These are phyloP conservation scores for Brachionus koreanus DNA, from an alignment of 1,140 invertebrate genomes.

Conservation along the genomic window DNA sequence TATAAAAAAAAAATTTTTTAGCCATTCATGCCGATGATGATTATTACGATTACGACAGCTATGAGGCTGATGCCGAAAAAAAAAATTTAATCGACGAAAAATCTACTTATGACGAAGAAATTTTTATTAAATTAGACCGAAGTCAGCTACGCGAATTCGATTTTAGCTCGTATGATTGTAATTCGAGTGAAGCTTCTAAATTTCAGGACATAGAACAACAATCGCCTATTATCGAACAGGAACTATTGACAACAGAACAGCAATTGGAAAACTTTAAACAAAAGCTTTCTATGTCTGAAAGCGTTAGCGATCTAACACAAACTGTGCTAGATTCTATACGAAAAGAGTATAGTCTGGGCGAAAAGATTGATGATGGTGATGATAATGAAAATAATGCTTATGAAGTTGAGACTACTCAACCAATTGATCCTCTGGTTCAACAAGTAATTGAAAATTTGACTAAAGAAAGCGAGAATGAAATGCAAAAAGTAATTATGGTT, in stretches of 20 bases:
- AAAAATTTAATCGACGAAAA: neutral
- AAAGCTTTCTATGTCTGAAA: neutral
- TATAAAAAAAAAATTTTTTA: constrained; percentile 2
- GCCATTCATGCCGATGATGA: neutral
- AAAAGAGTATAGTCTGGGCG: constrained; percentile 1
- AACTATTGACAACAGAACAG: constrained; percentile 24
- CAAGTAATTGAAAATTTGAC: constrained; percentile 34
- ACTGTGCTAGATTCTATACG: neutral
- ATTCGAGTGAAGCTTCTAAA: neutral
- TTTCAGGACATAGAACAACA: constrained; percentile 38
- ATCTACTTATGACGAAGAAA: neutral
- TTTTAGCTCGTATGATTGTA: constrained; percentile 2
- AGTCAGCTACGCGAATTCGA: neutral
- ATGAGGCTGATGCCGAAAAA: neutral
- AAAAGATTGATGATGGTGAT: neutral
- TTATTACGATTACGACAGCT: neutral
- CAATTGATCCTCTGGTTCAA: neutral
- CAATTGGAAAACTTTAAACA: constrained; percentile 13
- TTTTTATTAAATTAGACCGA: neutral
- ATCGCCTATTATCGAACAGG: constrained; percentile 33
- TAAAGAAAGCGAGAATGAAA: constrained; percentile 18
- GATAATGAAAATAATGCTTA: neutral
- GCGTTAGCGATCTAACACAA: constrained; percentile 1
- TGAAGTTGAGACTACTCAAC: neutral
- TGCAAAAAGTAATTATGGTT: constrained; percentile 35